These are phyloP conservation scores for Potamarius usumacintae DNA, from an alignment of 2,113 vertebrate species.

Conservation along the genomic window DNA sequence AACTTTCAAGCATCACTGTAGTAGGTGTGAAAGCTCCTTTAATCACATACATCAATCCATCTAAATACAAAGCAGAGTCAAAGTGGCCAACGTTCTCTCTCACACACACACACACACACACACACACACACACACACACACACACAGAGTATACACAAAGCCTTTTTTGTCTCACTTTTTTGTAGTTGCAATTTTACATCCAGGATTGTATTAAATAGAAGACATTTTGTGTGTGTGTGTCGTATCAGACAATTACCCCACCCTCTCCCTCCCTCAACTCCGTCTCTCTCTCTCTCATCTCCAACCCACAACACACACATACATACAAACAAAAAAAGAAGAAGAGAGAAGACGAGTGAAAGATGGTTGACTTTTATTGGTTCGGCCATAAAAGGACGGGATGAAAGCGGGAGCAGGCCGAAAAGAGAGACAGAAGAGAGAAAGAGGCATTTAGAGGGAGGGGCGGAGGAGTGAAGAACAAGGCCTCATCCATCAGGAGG, in stretches of 20 bases:
- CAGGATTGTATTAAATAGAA: not conserved
- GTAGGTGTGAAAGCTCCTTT: not conserved
- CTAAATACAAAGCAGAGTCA: not conserved
- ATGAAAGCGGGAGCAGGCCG: constrained; percentile 75
- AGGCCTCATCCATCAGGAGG: constrained; percentile 80
- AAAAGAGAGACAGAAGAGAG: constrained; percentile 60
- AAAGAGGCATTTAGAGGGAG: constrained; percentile 73
- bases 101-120: not conserved
- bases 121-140: not conserved
- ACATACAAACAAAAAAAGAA: constrained; percentile 57
- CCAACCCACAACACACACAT: constrained; percentile 46
- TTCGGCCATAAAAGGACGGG: constrained; percentile 72
- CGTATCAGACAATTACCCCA: constrained; percentile 27
- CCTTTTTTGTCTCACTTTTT: not conserved
- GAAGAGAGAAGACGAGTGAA: constrained; percentile 66
- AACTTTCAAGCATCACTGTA: not conserved
- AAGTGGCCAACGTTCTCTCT: not conserved
- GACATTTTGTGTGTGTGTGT: not conserved
- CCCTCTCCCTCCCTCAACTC: constrained; percentile 63
- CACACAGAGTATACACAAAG: not conserved
- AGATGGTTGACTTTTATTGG: constrained; percentile 83
- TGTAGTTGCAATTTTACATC: not conserved
- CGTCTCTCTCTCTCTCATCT: constrained; percentile 61
- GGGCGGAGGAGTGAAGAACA: constrained; percentile 74
- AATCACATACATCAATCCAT: not conserved